These are phyloP conservation scores for Bombylius major DNA, from an alignment of 2,888 invertebrate species.

Conservation along the genomic window DNA sequence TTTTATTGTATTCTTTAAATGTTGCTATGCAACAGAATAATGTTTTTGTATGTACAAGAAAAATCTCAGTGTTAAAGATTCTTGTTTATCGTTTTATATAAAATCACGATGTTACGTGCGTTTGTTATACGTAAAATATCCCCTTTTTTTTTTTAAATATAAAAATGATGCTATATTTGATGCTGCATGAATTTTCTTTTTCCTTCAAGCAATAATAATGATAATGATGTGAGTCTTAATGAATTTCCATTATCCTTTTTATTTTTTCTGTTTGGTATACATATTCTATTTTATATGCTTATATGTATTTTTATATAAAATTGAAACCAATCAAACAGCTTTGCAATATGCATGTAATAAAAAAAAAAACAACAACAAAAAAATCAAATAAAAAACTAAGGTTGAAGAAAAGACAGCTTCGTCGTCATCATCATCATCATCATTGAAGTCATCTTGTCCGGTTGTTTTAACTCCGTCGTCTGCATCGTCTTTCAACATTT, in stretches of 20 bases:
- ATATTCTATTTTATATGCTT: too few relatives aligned
- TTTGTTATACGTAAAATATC: too few relatives aligned
- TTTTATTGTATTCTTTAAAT: too few relatives aligned
- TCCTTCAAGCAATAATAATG: not conserved
- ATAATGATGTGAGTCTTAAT: not conserved
- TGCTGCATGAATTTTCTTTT: not conserved
- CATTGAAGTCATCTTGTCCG: too few relatives aligned
- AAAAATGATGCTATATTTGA: not conserved
- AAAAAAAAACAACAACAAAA: not conserved
- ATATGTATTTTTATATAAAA: not conserved
- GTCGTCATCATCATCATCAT: not conserved
- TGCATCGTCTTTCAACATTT: not conserved
- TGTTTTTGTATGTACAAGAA: too few relatives aligned
- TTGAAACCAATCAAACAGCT: not conserved
- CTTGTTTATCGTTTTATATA: too few relatives aligned
- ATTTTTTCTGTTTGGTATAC: not conserved
- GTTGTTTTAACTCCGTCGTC: not conserved
- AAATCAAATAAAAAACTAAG: too few relatives aligned
- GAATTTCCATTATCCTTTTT: not conserved
- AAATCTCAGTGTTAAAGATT: too few relatives aligned
- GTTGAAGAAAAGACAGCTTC: too few relatives aligned
- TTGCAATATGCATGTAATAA: not conserved
- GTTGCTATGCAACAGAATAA: too few relatives aligned
- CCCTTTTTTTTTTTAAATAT: too few relatives aligned
- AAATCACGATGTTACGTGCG: too few relatives aligned